phyloP scores from a whole-genome alignment of 2,797 vertebrate genomes.

The Sardinella longiceps region DNA sequence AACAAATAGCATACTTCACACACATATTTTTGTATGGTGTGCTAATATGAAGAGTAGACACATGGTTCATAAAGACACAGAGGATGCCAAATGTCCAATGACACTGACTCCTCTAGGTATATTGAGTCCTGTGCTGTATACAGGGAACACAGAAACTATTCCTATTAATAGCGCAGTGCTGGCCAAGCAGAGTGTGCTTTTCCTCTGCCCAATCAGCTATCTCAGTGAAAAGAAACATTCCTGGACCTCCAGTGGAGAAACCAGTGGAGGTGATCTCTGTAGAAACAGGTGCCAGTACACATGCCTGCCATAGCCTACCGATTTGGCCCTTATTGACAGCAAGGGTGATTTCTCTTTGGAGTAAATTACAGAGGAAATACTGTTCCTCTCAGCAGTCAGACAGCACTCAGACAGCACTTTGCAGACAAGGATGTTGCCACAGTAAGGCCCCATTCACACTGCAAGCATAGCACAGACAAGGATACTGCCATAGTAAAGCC shows the following conservation, averaged over 20 bases:
- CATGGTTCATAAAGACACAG: background rate
- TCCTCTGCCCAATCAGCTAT: constrained; percentile 4
- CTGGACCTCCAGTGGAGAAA: background rate
- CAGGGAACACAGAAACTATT: background rate
- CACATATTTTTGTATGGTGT: background rate
- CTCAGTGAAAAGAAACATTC: background rate
- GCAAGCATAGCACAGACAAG: too few species aligned
- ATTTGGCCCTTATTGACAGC: background rate
- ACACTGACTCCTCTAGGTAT: background rate
- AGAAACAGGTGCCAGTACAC: background rate
- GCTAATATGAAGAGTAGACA: background rate
- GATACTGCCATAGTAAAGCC: too few species aligned
- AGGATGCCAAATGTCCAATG: background rate
- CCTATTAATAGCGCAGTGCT: constrained; percentile 1
- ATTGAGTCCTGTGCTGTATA: background rate
- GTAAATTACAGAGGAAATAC: background rate
- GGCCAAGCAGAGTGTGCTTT: background rate
- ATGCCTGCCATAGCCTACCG: background rate
- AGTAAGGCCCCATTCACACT: too few species aligned
- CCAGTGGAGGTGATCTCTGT: background rate
- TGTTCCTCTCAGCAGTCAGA: background rate
- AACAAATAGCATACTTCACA: too few species aligned
- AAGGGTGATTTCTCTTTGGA: background rate
- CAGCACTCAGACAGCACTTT: too few species aligned
- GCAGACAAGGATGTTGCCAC: too few species aligned